These are phyloP conservation scores for Hippocampus zosterae DNA, from an alignment of 2,113 vertebrate species.

Conservation along the genomic window DNA sequence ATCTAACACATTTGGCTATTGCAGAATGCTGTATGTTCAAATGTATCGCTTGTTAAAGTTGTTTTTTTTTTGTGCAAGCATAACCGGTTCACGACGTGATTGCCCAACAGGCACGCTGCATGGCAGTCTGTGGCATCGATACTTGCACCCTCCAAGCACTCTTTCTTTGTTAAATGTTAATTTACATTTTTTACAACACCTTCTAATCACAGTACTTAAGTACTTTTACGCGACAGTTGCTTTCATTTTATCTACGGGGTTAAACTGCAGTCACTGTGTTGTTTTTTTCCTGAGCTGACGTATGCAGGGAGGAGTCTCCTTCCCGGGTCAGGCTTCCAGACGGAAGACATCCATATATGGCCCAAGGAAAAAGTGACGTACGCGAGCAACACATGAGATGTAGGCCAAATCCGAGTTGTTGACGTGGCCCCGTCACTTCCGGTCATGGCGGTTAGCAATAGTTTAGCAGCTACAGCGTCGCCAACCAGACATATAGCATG, in stretches of 20 bases:
- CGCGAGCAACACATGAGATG: conserved; percentile 77
- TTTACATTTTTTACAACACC: not conserved
- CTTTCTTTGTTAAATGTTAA: not conserved
- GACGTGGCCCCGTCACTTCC: conserved; percentile 74
- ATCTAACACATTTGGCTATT: no score
- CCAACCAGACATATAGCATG: not conserved
- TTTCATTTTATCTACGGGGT: not conserved
- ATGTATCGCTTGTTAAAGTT: no score
- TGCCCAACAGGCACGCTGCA: no score
- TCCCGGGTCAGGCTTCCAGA: conserved; percentile 21
- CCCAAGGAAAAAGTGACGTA: conserved; percentile 79
- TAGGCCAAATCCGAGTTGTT: conserved; percentile 44
- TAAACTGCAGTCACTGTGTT: not conserved
- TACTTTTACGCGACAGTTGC: not conserved
- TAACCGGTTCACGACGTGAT: no score
- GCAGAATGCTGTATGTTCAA: no score
- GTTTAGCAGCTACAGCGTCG: not conserved
- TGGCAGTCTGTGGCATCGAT: conserved; percentile 44
- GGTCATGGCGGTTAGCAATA: conserved; percentile 51
- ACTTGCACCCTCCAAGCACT: conserved; percentile 67
- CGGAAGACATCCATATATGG: conserved; percentile 86
- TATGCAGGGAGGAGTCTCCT: not conserved
- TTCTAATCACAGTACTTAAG: not conserved
- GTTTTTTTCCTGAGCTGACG: not conserved
- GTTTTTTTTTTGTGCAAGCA: no score